phyloP scores from a whole-genome alignment of 2,888 invertebrate genomes.

The Mythimna ferrago region DNA sequence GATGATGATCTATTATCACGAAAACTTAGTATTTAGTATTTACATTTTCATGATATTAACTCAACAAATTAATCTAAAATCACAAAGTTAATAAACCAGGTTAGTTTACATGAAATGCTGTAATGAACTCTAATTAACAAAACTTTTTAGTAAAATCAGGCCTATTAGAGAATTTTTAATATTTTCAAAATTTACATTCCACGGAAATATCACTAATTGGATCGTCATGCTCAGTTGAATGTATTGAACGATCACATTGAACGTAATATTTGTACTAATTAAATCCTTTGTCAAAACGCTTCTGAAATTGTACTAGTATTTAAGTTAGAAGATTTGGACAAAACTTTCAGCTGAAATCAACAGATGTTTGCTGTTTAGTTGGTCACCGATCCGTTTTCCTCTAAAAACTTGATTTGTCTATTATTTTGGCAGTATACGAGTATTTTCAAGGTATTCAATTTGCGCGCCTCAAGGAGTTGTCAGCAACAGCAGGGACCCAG shows the following conservation, averaged over 20 bases:
- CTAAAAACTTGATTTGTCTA: no score
- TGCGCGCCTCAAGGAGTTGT: no score
- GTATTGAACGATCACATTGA: not conserved
- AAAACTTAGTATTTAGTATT: no score
- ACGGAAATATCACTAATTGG: slow-evolving; percentile 19
- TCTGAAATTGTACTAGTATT: not conserved
- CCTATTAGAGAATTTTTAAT: slow-evolving; percentile 6
- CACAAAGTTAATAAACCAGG: no score
- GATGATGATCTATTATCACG: no score
- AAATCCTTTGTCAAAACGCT: not conserved
- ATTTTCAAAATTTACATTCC: slow-evolving; percentile 6
- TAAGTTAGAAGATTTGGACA: not conserved
- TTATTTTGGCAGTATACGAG: no score
- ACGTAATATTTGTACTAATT: not conserved
- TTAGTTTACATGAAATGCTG: no score
- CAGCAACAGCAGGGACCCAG: no score
- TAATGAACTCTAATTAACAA: not conserved
- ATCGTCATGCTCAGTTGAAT: slow-evolving; percentile 17
- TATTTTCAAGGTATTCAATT: no score
- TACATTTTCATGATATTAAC: no score
- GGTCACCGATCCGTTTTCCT: not conserved
- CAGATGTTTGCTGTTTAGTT: not conserved
- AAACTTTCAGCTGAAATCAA: not conserved
- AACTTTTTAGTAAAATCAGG: not conserved
- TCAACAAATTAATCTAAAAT: no score